Evolutionary conservation across 2,888 invertebrate genomes (phyloP).

Genomic region (Odontocolon sp.): DNA sequence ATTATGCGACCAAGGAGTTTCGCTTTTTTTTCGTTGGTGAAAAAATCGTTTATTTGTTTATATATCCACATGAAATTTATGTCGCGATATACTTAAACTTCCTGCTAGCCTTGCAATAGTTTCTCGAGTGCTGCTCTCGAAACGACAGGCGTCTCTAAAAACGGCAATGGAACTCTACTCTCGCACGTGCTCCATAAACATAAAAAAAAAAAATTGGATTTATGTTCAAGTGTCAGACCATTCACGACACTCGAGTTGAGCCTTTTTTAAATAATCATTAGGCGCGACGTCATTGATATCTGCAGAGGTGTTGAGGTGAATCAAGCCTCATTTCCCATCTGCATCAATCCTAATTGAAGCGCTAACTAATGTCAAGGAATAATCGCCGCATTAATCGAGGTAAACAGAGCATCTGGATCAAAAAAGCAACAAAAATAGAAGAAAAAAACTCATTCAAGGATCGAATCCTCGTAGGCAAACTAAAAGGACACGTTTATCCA

Average conservation of each 20-base stretch:
- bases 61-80: too few species aligned
- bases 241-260: conserved; percentile 6
- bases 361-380: background rate
- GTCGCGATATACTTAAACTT: conserved; percentile 38
- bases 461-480: conserved; percentile 39
- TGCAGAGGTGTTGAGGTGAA: conserved; percentile 32
- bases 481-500: conserved; percentile 37
- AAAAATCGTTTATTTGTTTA: too few species aligned
- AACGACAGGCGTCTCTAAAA: conserved; percentile 32
- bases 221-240: conserved; percentile 5
- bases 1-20: too few species aligned
- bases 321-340: conserved; percentile 44
- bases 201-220: conserved; percentile 14
- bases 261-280: conserved; percentile 36
- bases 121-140: conserved; percentile 30
- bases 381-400: conserved; percentile 9
- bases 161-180: conserved; percentile 42
- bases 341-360: conserved; percentile 19
- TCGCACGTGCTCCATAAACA: conserved; percentile 24
- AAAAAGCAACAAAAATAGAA: background rate
- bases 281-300: conserved; percentile 46
- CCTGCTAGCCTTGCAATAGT: conserved; percentile 57
- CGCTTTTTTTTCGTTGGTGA: too few species aligned
- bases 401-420: background rate
- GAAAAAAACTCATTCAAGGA: conserved; percentile 28